phyloP scores from a whole-genome alignment of 2,113 vertebrate genomes.

The Tachuris rubrigastra region DNA sequence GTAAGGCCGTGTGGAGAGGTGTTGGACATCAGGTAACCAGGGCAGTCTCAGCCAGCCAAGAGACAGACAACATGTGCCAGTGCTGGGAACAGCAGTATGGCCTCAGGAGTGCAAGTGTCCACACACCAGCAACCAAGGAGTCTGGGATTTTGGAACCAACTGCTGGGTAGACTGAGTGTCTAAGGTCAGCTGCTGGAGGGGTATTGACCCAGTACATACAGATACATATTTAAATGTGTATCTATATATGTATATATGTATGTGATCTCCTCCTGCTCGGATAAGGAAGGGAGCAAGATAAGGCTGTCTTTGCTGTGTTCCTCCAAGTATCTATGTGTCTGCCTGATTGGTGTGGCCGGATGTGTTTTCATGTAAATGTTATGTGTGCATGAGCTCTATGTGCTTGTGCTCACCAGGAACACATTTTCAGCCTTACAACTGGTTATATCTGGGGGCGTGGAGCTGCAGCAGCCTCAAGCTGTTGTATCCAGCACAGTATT shows the following conservation, averaged over 20 bases:
- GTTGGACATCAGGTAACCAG: background rate
- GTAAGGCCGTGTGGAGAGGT: background rate
- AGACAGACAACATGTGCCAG: background rate
- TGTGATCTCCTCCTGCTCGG: background rate
- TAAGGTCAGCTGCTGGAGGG: background rate
- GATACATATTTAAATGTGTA: no score
- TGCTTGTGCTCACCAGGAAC: background rate
- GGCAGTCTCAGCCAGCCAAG: background rate
- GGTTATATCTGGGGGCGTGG: rapidly evolving
- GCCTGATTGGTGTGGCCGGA: background rate
- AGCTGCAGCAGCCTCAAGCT: background rate
- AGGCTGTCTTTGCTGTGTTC: background rate
- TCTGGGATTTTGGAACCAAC: background rate
- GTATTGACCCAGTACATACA: background rate
- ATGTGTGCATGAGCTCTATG: background rate
- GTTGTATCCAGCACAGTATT: background rate
- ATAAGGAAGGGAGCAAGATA: background rate
- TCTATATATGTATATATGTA: rapidly evolving
- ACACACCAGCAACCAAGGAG: background rate
- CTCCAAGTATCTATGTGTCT: background rate
- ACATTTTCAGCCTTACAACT: background rate
- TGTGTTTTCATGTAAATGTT: background rate
- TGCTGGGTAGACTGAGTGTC: background rate
- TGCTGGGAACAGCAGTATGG: background rate
- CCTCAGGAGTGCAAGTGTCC: background rate